Evolutionary conservation across 2,797 vertebrate genomes (phyloP), one percentile per base, ranked within the genome.

Genomic region (Manis javanica): DNA sequence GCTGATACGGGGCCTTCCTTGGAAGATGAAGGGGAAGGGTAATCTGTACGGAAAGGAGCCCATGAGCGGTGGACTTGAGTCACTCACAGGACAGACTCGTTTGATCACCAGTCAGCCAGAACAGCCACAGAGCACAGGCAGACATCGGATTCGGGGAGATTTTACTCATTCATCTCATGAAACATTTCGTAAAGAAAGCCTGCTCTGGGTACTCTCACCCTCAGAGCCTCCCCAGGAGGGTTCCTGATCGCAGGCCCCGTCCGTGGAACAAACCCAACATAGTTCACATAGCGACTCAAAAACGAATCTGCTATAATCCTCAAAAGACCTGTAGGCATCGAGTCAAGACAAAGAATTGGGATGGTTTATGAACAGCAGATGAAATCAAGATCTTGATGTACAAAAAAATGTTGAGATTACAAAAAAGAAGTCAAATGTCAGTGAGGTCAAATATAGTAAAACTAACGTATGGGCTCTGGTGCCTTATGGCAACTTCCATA

Each of bases 11-110:
- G 61, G 9, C 53, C 31, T 95, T 55, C 94, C 77, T 18, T 34
- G 66, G 15, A 82, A 96, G 87, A 93, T 4, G 81, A 97, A 96
- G 71, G 91, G 94, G 71, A 97, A 96, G 81, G 85, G 55, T 90
- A 90, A 79, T 94, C 95, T 97, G 87, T 18, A 19, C 1, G 7
- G 90, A 53, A 39, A 3, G 3, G 23, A 31, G 18, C 29, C 71
- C 29, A 0, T 26, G 21, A 57, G 55, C 9, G 18, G 2, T 34
- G 1, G 2, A 29, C 14, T 71, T 51, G 5, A 9, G 4, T 19
- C 63, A 64, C 26, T 64, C 57, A 19, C 7, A 64, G 31, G 6
- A 34, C 34, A 46, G 31, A n/a, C 24, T 46, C 53, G 23, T 14
- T 10, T 26, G 16, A 72, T 46, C 51, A 59, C 15, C 23, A 29